Evolutionary conservation across 2,888 invertebrate genomes (phyloP).

Genomic region (Leucoptera coffeella): DNA sequence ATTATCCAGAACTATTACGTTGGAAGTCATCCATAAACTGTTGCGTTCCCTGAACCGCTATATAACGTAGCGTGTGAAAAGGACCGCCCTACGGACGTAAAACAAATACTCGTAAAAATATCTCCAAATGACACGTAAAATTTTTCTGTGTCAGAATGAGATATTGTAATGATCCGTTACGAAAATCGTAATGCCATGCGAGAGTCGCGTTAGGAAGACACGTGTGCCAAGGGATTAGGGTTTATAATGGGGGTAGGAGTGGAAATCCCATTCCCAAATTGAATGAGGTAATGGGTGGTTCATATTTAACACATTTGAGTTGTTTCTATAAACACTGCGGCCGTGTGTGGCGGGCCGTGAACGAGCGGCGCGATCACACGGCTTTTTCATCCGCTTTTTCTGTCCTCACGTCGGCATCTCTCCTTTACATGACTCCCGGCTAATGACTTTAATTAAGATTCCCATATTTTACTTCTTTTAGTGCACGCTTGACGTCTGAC

Average conservation of each 20-base stretch:
- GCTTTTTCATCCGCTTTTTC: constrained; percentile 18
- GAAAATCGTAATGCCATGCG: constrained; percentile 42
- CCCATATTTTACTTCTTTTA: constrained; percentile 37
- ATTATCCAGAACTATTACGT: no score
- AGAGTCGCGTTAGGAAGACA: constrained; percentile 34
- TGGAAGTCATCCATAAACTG: no score
- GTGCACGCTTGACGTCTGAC: constrained; percentile 20
- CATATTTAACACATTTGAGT: constrained; percentile 42
- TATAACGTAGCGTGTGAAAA: constrained; percentile 27
- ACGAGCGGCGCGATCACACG: constrained; percentile 35
- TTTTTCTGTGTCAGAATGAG: constrained; percentile 50
- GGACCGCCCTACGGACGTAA: constrained; percentile 34
- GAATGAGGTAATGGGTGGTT: constrained; percentile 41
- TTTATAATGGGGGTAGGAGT: constrained; percentile 19
- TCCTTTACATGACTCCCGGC: constrained; percentile 25
- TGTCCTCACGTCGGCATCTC: constrained; percentile 23
- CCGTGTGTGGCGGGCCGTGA: constrained; percentile 15
- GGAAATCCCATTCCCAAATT: constrained; percentile 40
- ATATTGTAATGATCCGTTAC: constrained; percentile 50
- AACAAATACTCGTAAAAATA: constrained; percentile 45
- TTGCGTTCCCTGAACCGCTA: no score
- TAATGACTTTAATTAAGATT: constrained; percentile 48
- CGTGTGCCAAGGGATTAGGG: constrained; percentile 35
- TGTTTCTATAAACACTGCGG: constrained; percentile 41
- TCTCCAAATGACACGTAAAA: constrained; percentile 47